Evolutionary conservation across 2,113 vertebrate species (phyloP), one percentile per base, ranked within the genome.

Genomic region (Rallus limicola): DNA sequence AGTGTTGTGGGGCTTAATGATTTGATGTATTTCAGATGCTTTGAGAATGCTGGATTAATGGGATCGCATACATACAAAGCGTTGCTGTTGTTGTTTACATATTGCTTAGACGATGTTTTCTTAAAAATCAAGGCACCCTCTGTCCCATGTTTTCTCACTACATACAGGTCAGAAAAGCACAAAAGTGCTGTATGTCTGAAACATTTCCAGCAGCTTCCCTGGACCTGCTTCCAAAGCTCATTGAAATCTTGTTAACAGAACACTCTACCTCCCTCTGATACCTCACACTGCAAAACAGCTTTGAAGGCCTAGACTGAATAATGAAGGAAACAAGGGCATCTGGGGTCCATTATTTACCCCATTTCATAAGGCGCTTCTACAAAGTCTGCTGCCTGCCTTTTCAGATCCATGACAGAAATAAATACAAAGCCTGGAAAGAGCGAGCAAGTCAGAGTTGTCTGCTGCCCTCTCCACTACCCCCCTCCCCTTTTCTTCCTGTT

Each of bases 391-490:
- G 92, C 96, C 91, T 96, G 90, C 93, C 94, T 93, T 96, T 97
- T 97, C 95, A 95, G 94, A 79, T 96, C 94, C 96, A 93, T 92
- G 92, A 96, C 95, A 96, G 92, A 97, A 96, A 96, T 91, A 95
- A 97, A 97, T 53, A 96, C 93, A 97, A 96, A 97, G 93, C 90
- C 93, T 96, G 93, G 90, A 95, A 90, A 80, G 90, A 92, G 67
- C 2, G 58, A 97, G 97, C 92, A 92, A 96, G 86, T 94, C 86
- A 82, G 90, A 77, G 85, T 67, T 93, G 88, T 94, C 96, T 96
- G 90, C 94, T 94, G 93, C 93, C 92, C 93, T 93, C 88, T 90
- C 79, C 60, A 1, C 80, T 94, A 88, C 90, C 90, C 86, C 93
- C 94, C 90, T 91, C 65, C 85, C 52, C 67, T 90, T 96, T 95